Evolutionary conservation across 1,140 invertebrate genomes (phyloP), one percentile per base, ranked within the genome.

Genomic region (Leptinotarsa undecemlineata): DNA sequence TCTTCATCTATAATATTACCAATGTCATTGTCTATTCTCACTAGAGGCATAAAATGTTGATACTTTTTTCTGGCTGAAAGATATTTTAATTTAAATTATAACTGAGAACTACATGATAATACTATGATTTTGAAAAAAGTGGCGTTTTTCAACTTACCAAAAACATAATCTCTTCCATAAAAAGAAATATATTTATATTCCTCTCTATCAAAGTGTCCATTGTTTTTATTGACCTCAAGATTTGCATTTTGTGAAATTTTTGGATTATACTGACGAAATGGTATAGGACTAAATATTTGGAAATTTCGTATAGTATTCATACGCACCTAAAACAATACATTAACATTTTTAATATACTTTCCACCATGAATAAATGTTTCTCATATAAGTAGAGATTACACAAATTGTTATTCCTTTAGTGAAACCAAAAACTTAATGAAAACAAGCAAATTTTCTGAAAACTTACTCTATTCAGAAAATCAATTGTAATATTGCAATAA

Each of bases 231-330:
- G 1, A 95, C 87, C 75, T 95, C 93, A 15, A 94, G 87, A 51
- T 89, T 88, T 33, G 85, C 78, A 85, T 83, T 86, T 79, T 89
- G 87, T 79, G 89, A 84, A 82, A 93, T 86, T 51, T 87, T 85
- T 42, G 92, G 92, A 85, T 92, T 89, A 86, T 90, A 94, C 83
- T 92, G 91, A 66, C 90, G 88, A 83, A 95, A 96, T n/a, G 93
- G 93, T 57, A 95, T 91, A 23, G 95, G 92, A 78, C 91, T 91
- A 84, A 92, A 96, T 76, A 95, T 89, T 88, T 96, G 95, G 83
- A 90, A 92, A 71, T 91, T 90, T 67, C 85, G 85, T 71, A 96
- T 94, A 4, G 93, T 96, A 84, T 95, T 95, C 93, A 96, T 95
- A 72, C 94, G 88, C 11, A 94, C 91, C 90, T 93, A 84, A 48